Evolutionary conservation across 2,797 vertebrate species (phyloP).

Genomic region (Centropyge bicolor): DNA sequence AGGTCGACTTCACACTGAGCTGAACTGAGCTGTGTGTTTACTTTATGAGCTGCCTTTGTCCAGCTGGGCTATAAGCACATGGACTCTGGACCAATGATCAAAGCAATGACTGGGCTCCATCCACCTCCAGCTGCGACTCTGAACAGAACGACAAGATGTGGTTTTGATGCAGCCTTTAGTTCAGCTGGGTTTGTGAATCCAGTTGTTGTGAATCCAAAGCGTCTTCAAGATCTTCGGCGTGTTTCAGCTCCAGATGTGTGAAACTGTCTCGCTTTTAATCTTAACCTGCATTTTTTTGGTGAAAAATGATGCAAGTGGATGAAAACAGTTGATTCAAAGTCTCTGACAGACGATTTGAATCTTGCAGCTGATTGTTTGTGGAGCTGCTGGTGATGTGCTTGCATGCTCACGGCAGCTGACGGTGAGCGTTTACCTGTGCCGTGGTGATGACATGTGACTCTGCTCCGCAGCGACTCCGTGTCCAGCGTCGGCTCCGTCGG

Average conservation of each 20-base stretch:
- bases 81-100: too few species aligned
- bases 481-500: constrained; percentile 84
- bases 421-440: neutral
- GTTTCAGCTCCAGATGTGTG: neutral
- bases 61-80: too few species aligned
- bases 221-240: neutral
- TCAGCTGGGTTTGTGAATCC: too few species aligned
- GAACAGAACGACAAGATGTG: too few species aligned
- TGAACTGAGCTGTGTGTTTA: too few species aligned
- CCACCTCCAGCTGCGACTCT: too few species aligned
- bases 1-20: too few species aligned
- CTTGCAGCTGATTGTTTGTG: constrained; percentile 6
- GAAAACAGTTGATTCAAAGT: neutral
- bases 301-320: neutral
- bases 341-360: constrained; percentile 11
- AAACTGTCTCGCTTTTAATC: neutral
- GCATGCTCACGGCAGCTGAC: too few species aligned
- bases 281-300: constrained; percentile 1
- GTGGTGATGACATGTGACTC: neutral
- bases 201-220: too few species aligned
- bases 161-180: too few species aligned
- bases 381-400: constrained; percentile 2
- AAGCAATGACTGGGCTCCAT: too few species aligned
- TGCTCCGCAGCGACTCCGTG: constrained; percentile 84
- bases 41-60: too few species aligned